These are phyloP conservation scores for Hemithea aestivaria DNA, from an alignment of 2,888 invertebrate species.

Conservation along the genomic window DNA sequence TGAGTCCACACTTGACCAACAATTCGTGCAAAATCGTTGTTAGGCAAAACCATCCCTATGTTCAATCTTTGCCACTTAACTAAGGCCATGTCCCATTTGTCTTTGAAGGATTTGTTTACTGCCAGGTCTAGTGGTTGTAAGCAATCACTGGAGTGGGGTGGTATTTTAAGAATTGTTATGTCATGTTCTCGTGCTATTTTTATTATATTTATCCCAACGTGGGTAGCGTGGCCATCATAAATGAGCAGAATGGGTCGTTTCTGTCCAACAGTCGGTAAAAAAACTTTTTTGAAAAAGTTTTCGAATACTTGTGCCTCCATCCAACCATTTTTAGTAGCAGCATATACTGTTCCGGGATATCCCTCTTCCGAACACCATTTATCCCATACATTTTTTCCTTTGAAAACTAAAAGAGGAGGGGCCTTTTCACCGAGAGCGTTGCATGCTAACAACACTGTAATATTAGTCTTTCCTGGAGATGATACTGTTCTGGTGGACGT, in stretches of 20 bases:
- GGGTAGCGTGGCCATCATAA: slow-evolving; percentile 25
- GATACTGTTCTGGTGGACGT: slow-evolving; percentile 25
- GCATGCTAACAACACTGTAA: slow-evolving; percentile 9
- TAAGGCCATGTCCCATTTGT: slow-evolving; percentile 26
- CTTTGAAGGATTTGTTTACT: slow-evolving; percentile 34
- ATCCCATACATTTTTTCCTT: slow-evolving; percentile 29
- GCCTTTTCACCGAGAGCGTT: slow-evolving; percentile 30
- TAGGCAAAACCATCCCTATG: slow-evolving; percentile 22
- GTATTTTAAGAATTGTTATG: slow-evolving; percentile 17
- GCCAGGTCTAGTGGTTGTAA: slow-evolving; percentile 29
- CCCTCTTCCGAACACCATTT: slow-evolving; percentile 24
- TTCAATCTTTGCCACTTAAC: slow-evolving; percentile 31
- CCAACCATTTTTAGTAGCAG: slow-evolving; percentile 30
- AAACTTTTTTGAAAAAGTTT: slow-evolving; percentile 14
- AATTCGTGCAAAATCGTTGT: slow-evolving; percentile 27
- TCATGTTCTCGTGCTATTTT: slow-evolving; percentile 12
- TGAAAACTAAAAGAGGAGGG: slow-evolving; percentile 30
- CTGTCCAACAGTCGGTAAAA: slow-evolving; percentile 6
- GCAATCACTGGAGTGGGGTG: slow-evolving; percentile 24
- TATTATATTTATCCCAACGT: slow-evolving; percentile 18
- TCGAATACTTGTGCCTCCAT: slow-evolving; percentile 29
- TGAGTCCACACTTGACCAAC: slow-evolving; percentile 26
- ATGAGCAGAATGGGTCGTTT: slow-evolving; percentile 20
- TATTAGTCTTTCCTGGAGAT: slow-evolving; percentile 26
- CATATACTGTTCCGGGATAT: slow-evolving; percentile 24